phyloP scores from a whole-genome alignment of 2,888 invertebrate species.

The Hermaeophaga mercurialis region DNA sequence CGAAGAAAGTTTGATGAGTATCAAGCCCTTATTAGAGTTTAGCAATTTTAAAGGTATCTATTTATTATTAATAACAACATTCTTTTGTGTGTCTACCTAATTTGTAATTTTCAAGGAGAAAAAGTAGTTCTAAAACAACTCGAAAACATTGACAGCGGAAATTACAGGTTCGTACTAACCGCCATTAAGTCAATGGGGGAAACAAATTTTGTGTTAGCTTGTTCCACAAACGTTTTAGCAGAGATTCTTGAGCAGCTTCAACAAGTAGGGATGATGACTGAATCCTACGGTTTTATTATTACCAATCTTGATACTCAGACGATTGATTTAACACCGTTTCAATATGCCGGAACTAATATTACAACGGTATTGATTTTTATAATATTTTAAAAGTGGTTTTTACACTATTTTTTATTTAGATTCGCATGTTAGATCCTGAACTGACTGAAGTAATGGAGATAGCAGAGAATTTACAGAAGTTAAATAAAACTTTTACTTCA shows the following conservation, averaged over 20 bases:
- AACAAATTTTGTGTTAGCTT: conserved; percentile 61
- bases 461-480: conserved; percentile 32
- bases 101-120: conserved; percentile 14
- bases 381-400: background rate
- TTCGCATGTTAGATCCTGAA: conserved; percentile 69
- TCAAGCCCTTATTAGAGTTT: conserved; percentile 58
- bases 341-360: conserved; percentile 65
- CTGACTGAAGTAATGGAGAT: conserved; percentile 54
- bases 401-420: conserved; percentile 33
- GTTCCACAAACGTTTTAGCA: conserved; percentile 57
- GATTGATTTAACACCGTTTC: conserved; percentile 62
- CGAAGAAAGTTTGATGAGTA: conserved; percentile 63
- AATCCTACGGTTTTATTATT: conserved; percentile 62
- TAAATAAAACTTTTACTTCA: conserved; percentile 12
- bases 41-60: conserved; percentile 40
- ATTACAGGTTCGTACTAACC: conserved; percentile 53
- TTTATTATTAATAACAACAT: too few species aligned
- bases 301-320: conserved; percentile 65
- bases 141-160: conserved; percentile 49
- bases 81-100: background rate
- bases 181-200: conserved; percentile 57
- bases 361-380: conserved; percentile 56
- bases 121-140: conserved; percentile 66
- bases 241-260: conserved; percentile 62
- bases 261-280: conserved; percentile 66